These are phyloP conservation scores for Furcifer pardalis DNA, from an alignment of 2,797 vertebrate genomes.

Conservation along the genomic window DNA sequence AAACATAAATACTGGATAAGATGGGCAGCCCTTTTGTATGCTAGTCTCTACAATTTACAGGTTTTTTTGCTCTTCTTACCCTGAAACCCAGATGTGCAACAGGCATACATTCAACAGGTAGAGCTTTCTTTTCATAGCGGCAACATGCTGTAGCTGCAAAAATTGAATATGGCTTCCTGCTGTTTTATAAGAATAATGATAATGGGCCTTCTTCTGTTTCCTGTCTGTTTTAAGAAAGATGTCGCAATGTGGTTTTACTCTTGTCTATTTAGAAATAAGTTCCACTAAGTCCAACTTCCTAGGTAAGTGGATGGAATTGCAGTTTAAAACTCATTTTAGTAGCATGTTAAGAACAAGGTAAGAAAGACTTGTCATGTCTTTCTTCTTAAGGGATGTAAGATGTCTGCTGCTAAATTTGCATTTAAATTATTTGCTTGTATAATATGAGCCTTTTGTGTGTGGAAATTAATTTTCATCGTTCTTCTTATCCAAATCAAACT, in stretches of 20 bases:
- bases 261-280: background rate
- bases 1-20: too few relatives aligned
- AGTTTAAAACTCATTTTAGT: constrained; percentile 9
- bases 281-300: background rate
- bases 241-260: too few relatives aligned
- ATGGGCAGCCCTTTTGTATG: too few relatives aligned
- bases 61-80: too few relatives aligned
- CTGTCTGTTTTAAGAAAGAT: background rate
- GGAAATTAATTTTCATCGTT: constrained; percentile 37
- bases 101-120: background rate
- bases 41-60: too few relatives aligned
- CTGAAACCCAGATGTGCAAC: background rate
- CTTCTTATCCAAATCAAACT: constrained; percentile 38
- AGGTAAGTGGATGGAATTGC: background rate
- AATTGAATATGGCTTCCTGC: background rate
- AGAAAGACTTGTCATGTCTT: constrained; percentile 1
- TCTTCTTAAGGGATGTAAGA: background rate
- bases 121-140: background rate
- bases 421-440: constrained; percentile 51
- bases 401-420: constrained; percentile 28
- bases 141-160: background rate
- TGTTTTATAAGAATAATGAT: too few relatives aligned
- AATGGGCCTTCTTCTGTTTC: background rate
- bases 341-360: constrained; percentile 5
- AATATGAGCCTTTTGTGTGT: background rate